Evolutionary conservation across 2,797 vertebrate species (phyloP).

Genomic region (Tamandua tetradactyla): DNA sequence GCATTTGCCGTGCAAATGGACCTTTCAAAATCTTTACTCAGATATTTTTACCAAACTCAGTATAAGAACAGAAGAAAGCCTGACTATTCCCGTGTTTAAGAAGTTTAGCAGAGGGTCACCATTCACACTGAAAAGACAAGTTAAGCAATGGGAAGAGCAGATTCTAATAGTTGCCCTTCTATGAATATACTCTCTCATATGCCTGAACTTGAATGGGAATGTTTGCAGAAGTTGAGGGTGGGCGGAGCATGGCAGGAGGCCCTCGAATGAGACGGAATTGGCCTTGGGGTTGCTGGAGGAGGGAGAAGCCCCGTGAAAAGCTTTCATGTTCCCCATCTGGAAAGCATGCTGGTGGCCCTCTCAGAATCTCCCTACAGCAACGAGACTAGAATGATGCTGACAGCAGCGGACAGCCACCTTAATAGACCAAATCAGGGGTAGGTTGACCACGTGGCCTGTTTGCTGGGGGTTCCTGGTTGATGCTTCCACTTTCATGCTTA

Average conservation of each 20-base stretch:
- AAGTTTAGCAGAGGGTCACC: neutral
- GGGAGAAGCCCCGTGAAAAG: neutral
- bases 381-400: too few species aligned
- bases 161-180: neutral
- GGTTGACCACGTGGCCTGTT: fast-evolving
- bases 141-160: neutral
- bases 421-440: neutral
- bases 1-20: neutral
- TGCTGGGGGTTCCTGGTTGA: too few species aligned
- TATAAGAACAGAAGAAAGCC: neutral
- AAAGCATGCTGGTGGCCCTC: neutral
- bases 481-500: neutral
- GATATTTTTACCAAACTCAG: neutral
- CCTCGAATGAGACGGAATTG: neutral
- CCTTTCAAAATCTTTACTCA: neutral
- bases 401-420: neutral
- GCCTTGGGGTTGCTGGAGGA: neutral
- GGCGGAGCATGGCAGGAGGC: too few species aligned
- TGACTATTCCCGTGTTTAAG: neutral
- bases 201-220: neutral
- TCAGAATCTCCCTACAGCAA: neutral
- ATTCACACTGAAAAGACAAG: neutral
- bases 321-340: neutral
- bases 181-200: neutral
- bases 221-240: neutral